Evolutionary conservation across 1,140 invertebrate species (phyloP), one percentile per base, ranked within the genome.

Genomic region (Nasonia longicornis): DNA sequence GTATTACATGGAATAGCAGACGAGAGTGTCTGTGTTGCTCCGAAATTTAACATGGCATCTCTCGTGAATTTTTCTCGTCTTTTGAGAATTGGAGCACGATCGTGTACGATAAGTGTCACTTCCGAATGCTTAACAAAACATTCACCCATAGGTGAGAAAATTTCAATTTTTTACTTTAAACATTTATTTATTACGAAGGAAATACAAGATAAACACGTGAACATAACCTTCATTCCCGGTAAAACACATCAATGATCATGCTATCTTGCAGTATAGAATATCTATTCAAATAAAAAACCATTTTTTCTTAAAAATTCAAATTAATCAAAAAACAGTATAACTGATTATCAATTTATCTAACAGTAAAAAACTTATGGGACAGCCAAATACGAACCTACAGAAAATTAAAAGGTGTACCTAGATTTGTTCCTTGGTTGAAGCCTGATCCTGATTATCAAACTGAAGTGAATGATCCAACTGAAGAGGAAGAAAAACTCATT

Each of bases 401-500:
- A 66, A 79, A 80, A 26, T 22, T 83, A 8, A 80, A 72, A 42
- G 74, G 69, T 70, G 67, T 83, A 16, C 73, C 82, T 22, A 79
- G 73, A 77, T 35, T 0, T 71, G 3, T 87, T 22, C 86, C 87
- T 77, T 90, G 88, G 88, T 83, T 87, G 45, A 78, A 80, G 66
- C 80, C 85, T 29, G 20, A 22, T 20, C 82, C 82, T 29, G 78
- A 83, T 31, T 77, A 83, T 72, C 85, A 88, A 85, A 78, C 52
- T 22, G 84, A 85, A 83, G 63, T 89, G 26, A 63, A 72, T 10
- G 83, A 89, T 29, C 22, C 82, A 38, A 84, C 87, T 0, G 66
- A 86, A 77, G 81, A 86, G 14, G 87, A 87, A 52, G 87, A 89
- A 31, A 84, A 88, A 85, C 22, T 85, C 38, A 76, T 73, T 48